Conservation (phyloP, 2,113 vertebrate genomes). For the Grallaria varia region DNA sequence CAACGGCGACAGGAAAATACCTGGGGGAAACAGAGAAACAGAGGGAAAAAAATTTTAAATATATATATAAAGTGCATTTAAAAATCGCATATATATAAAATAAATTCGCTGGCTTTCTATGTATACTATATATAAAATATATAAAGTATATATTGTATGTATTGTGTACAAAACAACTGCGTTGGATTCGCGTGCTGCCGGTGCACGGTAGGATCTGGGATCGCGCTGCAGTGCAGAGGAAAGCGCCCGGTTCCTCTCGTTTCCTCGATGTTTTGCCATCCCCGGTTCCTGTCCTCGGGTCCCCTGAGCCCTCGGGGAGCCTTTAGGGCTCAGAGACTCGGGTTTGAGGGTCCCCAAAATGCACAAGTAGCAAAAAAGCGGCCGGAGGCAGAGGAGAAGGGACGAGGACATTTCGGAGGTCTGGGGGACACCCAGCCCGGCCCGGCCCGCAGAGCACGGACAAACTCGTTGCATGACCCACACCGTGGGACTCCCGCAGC, state of each 20-base stretch:
- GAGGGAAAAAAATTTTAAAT: background rate
- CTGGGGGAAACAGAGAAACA: background rate
- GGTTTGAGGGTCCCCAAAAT: background rate
- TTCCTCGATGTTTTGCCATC: background rate
- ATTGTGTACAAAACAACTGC: background rate
- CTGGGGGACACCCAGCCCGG: background rate
- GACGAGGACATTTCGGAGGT: background rate
- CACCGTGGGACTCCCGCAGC: background rate
- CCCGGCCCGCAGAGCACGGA: background rate
- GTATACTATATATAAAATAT: background rate
- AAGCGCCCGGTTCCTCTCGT: background rate
- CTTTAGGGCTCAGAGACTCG: background rate
- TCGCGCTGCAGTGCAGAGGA: background rate
- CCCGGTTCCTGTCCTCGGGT: accelerated
- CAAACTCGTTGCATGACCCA: background rate
- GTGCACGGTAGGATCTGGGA: background rate
- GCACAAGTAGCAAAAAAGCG: background rate
- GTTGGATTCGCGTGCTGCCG: accelerated
- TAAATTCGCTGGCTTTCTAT: background rate
- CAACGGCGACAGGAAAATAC: background rate
- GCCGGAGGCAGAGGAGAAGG: background rate
- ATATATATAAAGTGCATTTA: accelerated
- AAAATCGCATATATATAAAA: background rate
- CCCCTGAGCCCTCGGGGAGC: background rate
- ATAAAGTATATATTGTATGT: background rate